Evolutionary conservation across 92 coral and sea anemone genomes (phyloP), one percentile per base, ranked within the genome.

Genomic region (Umimayanthus chanpuru): DNA sequence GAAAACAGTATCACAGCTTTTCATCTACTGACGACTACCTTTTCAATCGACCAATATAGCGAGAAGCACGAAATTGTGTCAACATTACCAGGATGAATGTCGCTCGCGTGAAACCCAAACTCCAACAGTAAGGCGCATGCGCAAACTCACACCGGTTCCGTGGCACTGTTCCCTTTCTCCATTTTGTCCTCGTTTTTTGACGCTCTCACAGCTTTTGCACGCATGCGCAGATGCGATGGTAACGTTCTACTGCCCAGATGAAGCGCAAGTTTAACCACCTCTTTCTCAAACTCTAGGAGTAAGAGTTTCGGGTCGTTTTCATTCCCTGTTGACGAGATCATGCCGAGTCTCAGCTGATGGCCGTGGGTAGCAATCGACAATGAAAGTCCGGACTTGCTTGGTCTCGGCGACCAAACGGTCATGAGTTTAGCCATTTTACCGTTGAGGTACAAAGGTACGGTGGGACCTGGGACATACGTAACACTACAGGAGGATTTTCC

Each of bases 221-320:
- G 96, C 96, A 92, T 91, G 58, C 98, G 89, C 76, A 95, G 81
- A 77, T 95, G 98, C 3, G 98, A 95, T 18, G 98, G 98, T 40
- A 95, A 47, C 2, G 98, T 92, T 79, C 98, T 87, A 58, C 92
- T 91, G 5, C 92, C 90, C 56, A 95, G 75, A 85, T 95, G 98
- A 50, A 72, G 88, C 10, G 91, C 92, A 23, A 95, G 90, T 25
- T 92, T 85, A 38, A 82, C 86, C 44, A 95, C 91, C 72, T 95
- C 98, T 68, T 86, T 91, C 61, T 95, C 94, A 78, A 95, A 95
- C 81, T 94, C 98, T 32, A 89, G 80, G 66, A 93, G 76, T 25
- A 95, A 77, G 73, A 95, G 81, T 25, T 78, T 55, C 18, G 96
- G 94, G 86, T 95, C 94, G 40, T 85, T 87, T 43, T 88, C 84